phyloP scores from a whole-genome alignment of 2,797 vertebrate species.

The Acanthopagrus latus region DNA sequence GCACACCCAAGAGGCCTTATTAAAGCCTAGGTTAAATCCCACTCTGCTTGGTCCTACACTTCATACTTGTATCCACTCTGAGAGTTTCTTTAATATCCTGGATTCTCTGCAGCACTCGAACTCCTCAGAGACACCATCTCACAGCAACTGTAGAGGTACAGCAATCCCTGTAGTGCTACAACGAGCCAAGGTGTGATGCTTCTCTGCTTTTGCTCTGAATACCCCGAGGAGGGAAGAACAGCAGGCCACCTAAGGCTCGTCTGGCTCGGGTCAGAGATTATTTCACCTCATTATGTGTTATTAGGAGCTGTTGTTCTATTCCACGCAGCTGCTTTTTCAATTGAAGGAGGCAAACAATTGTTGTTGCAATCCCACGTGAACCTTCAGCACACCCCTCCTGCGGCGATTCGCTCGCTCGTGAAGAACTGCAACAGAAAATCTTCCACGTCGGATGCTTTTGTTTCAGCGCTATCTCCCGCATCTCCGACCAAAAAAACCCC shows the following conservation, averaged over 20 bases:
- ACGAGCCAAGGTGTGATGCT: conserved; percentile 38
- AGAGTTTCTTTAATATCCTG: conserved; percentile 64
- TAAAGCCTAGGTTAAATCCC: conserved; percentile 77
- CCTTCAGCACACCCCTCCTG: conserved; percentile 4
- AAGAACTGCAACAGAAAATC: conserved; percentile 26
- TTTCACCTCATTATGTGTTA: conserved; percentile 28
- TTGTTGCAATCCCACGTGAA: conserved; percentile 15
- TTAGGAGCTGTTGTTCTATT: conserved; percentile 24
- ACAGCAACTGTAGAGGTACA: conserved; percentile 27
- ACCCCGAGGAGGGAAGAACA: conserved; percentile 26
- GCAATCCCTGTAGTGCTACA: conserved; percentile 35
- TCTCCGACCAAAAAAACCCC: conserved; percentile 4
- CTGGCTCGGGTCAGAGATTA: conserved; percentile 25
- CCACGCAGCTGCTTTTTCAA: conserved; percentile 7
- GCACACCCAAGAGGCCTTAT: conserved; percentile 79
- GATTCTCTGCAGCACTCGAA: conserved; percentile 42
- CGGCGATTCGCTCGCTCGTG: conserved; percentile 24
- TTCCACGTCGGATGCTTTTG: conserved; percentile 28
- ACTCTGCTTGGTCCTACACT: conserved; percentile 56
- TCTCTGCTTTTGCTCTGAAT: conserved; percentile 47
- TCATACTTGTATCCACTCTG: conserved; percentile 37
- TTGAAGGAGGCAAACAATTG: conserved; percentile 2
- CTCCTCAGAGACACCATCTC: conserved; percentile 51
- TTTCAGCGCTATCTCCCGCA: conserved; percentile 14
- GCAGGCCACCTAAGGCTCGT: conserved; percentile 7